Evolutionary conservation across 35 echinoderm and acorn worm genomes (phyloP).

Genomic region (Hemicentrotus pulcherrimus): DNA sequence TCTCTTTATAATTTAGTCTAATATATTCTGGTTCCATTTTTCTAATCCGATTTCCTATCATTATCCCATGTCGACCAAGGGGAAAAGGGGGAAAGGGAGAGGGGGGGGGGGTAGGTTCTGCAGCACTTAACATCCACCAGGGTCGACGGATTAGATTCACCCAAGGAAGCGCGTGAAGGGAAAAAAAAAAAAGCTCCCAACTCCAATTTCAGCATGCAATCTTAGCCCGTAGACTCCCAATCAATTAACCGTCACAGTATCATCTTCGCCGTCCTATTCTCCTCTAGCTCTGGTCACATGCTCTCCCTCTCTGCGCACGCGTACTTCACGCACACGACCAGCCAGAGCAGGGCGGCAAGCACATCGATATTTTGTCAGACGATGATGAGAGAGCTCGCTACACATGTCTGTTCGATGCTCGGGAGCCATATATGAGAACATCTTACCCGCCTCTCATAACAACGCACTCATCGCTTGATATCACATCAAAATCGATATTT

Average conservation of each 20-base stretch:
- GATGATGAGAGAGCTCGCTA: background rate
- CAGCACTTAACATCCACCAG: background rate
- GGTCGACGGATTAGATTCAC: background rate
- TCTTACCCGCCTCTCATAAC: background rate
- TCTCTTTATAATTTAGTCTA: no score
- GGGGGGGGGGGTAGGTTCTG: no score
- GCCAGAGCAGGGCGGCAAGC: background rate
- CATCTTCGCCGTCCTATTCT: background rate
- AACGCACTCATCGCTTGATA: background rate
- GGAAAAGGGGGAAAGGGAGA: no score
- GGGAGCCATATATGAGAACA: background rate
- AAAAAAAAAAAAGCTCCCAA: background rate
- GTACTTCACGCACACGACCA: background rate
- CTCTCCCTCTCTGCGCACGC: background rate
- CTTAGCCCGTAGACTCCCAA: slow-evolving; percentile 8
- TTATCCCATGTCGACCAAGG: no score
- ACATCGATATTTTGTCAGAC: slow-evolving; percentile 18
- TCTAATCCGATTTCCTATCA: no score
- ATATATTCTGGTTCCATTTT: no score
- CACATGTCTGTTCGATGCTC: background rate
- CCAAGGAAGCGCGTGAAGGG: background rate
- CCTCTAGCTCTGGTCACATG: background rate
- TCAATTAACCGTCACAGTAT: background rate
- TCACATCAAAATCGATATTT: slow-evolving; percentile 13
- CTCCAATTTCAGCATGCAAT: slow-evolving; percentile 11